phyloP scores from a whole-genome alignment of 2,888 invertebrate species.

The Lasiommata megera region DNA sequence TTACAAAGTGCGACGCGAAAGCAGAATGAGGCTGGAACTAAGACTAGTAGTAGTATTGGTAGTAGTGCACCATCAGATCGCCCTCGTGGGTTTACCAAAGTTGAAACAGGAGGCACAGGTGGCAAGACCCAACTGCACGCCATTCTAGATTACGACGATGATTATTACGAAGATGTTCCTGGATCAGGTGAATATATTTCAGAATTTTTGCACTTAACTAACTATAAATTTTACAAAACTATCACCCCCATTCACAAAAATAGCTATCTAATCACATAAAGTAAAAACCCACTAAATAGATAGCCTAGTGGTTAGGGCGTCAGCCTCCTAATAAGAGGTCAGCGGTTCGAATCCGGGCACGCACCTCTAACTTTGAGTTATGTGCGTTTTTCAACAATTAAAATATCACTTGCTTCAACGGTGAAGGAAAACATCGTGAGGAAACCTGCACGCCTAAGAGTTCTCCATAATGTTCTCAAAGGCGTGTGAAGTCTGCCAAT shows the following conservation, averaged over 20 bases:
- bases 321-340: too few relatives aligned
- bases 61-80: slow-evolving; percentile 68
- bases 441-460: too few relatives aligned
- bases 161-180: slow-evolving; percentile 83
- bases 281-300: too few relatives aligned
- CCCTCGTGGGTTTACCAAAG: slow-evolving; percentile 85
- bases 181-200: slow-evolving; percentile 59
- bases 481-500: too few relatives aligned
- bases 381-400: too few relatives aligned
- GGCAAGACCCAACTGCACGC: slow-evolving; percentile 86
- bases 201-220: not conserved
- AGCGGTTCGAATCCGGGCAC: too few relatives aligned
- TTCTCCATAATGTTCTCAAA: too few relatives aligned
- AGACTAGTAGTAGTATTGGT: slow-evolving; percentile 71
- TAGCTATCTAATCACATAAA: too few relatives aligned
- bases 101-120: slow-evolving; percentile 78
- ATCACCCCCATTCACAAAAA: not conserved
- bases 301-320: too few relatives aligned
- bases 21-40: slow-evolving; percentile 60
- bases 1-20: slow-evolving; percentile 44
- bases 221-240: not conserved
- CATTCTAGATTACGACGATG: slow-evolving; percentile 86
- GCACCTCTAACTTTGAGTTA: too few relatives aligned
- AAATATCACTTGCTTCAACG: too few relatives aligned
- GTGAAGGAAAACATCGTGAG: too few relatives aligned